Percentiles rank a stretch among this genome's conserved stretches.
Conservation (phyloP, 2,113 vertebrate genomes). For the Caloenas nicobarica region DNA sequence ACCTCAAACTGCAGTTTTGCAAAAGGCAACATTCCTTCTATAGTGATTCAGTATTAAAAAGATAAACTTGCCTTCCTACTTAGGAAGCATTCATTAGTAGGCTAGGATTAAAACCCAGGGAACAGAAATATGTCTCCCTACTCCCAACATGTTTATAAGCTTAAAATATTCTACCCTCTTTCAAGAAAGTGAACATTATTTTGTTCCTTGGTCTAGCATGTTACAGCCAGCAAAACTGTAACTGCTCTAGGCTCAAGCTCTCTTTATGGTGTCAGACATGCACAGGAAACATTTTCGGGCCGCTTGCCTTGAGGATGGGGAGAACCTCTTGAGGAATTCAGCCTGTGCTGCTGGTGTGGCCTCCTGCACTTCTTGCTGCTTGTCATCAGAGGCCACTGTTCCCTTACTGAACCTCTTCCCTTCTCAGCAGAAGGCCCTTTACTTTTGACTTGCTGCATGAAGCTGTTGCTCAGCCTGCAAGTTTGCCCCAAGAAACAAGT, state of each 20-base stretch:
- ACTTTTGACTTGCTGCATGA: background rate
- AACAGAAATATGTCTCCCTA: background rate
- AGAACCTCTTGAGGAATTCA: background rate
- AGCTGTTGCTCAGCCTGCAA: background rate
- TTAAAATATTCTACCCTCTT: background rate
- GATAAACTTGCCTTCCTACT: background rate
- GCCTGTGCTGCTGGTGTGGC: fast-evolving
- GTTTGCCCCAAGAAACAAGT: background rate
- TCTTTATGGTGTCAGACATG: fast-evolving
- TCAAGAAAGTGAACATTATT: background rate
- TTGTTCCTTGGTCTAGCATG: background rate
- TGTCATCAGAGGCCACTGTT: conserved; percentile 66
- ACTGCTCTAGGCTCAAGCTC: background rate
- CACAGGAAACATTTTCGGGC: background rate
- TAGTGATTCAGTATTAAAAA: background rate
- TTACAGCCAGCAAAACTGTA: background rate
- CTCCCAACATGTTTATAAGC: background rate
- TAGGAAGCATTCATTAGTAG: background rate
- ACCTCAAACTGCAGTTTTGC: background rate
- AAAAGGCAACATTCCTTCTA: background rate
- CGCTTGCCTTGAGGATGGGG: background rate
- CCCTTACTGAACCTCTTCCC: background rate
- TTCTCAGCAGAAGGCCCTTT: background rate
- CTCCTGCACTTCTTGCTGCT: conserved; percentile 32
- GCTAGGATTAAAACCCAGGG: background rate